These are phyloP conservation scores for Chydorus sphaericus DNA, from an alignment of 2,888 invertebrate genomes.

Conservation along the genomic window DNA sequence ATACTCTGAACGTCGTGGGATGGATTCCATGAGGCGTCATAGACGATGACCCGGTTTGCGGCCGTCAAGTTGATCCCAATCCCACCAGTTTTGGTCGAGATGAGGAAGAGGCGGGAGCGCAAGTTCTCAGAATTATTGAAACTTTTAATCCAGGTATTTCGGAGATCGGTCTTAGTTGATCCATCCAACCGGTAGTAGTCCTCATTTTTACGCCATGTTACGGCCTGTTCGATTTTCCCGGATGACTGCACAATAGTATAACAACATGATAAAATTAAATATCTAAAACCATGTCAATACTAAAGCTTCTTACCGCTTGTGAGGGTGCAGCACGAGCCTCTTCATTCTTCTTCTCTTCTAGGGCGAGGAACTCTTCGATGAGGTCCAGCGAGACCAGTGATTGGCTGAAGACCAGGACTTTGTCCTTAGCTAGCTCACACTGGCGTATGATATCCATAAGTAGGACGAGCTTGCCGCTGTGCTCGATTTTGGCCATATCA, in stretches of 20 bases:
- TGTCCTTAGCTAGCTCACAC: conserved; percentile 90
- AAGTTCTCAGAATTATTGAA: conserved; percentile 76
- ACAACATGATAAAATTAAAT: too few species aligned
- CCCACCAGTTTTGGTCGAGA: conserved; percentile 93
- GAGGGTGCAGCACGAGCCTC: background rate
- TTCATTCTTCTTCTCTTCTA: conserved; percentile 42
- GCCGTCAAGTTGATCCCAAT: conserved; percentile 44
- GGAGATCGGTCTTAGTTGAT: conserved; percentile 65
- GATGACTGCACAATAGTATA: too few species aligned
- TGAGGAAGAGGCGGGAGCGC: conserved; percentile 65
- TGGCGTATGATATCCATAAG: conserved; percentile 76
- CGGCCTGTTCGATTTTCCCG: conserved; percentile 31
- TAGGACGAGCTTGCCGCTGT: conserved; percentile 65
- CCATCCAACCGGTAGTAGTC: conserved; percentile 92
- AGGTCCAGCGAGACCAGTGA: conserved; percentile 81
- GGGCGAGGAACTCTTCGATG: conserved; percentile 78
- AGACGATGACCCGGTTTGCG: conserved; percentile 93
- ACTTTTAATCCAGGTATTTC: conserved; percentile 67
- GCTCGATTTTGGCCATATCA: conserved; percentile 56
- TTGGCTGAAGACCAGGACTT: conserved; percentile 91
- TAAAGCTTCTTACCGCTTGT: too few species aligned
- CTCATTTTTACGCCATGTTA: conserved; percentile 55
- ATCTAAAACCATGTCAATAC: too few species aligned
- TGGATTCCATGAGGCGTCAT: conserved; percentile 99
- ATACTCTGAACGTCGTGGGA: conserved; percentile 97